Base-by-base conservation (phyloP, 2,888 invertebrate species). In the Meandrusa payeni region DNA sequence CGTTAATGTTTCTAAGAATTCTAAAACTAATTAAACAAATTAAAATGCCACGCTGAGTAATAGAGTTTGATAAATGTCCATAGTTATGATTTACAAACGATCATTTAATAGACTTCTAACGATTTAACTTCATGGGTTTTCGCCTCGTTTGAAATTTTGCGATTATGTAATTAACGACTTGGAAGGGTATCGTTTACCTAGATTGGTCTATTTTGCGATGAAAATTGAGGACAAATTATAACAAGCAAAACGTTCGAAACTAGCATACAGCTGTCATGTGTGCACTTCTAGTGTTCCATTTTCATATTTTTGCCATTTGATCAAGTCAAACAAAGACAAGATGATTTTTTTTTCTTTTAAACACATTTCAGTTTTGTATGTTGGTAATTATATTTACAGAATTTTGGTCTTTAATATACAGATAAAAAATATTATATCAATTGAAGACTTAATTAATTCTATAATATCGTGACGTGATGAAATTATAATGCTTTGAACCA, bases 51-150 rank as follows among this genome's bases (percentile, higher is more conserved):
- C 7, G n/a, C 1, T 19, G 13, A 17, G 22, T n/a, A 3, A 15
- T 15, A 15, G 1, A 2, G 11, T 9, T 32, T 29, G 22, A 17
- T 36, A 36, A 29, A 29, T 29, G 3, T 3, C 2, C 12, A 5
- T 4, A 34, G 11, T 29, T 36, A 36, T 24, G 6, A 34, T 22
- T 11, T 6, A 7, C n/a, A 29, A 42, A 42, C 22, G 28, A 36
- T 11, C 17, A 22, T 42, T 42, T 36, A 42, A 42, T 42, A 34
- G 36, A 36, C 11, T 22, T 23, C 22, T 24, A 34, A 36, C 17
- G 10, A 28, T 42, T 27, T 36, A 33, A 33, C 24, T 41, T 41
- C 13, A 5, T 24, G 19, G 15, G 13, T 34, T 41, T 42, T 36
- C n/a, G 3, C 22, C n/a, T 20, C 15, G 7, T 29, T 36, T 12